Evolutionary conservation across 2,888 invertebrate genomes (phyloP), one percentile per base, ranked within the genome.

Genomic region (Sarcophaga rosellei): DNA sequence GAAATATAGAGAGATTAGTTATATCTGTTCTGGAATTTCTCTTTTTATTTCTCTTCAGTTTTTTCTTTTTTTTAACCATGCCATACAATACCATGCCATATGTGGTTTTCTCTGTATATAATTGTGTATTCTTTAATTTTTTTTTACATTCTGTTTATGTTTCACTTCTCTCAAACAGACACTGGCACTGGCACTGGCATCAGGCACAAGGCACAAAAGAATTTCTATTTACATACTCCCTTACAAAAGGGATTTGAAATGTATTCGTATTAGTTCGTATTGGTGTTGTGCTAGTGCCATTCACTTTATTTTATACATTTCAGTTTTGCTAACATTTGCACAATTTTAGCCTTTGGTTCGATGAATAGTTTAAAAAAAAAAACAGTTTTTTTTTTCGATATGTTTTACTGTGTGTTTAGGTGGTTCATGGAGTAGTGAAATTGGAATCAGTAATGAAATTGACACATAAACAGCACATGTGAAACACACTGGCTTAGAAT

Each of bases 1-100:
- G 74, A 77, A 83, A 84, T 74, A 86, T 77, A 53, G 12, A 86
- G 86, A 86, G 86, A 86, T 86, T 81, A 86, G 70, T 65, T 65
- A 53, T 84, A 78, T 75, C 69, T 83, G 57, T 81, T 35, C 53
- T 53, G 12, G 12, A 15, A 53, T 53, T 53, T 53, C 17, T 53
- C 53, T 53, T 4, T 15, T 47, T 62, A 70, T 72, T 57, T 69
- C n/a, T 25, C 25, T 25, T 25, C 25, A 23, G 1, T 23, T 23
- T 3, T 23, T 23, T 23, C 3, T 23, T 23, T 23, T n/a, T n/a
- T n/a, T n/a, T n/a, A n/a, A 23, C 2, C 25, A 25, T 25, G 25
- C 25, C 25, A 25, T 4, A 25, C 25, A 25, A 25, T 20, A 25
- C 69, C 23, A 23, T 25, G 12, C 10, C n/a, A 17, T 25, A 20